Evolutionary conservation across 2,797 vertebrate species (phyloP).

Genomic region (Protonibea diacanthus): DNA sequence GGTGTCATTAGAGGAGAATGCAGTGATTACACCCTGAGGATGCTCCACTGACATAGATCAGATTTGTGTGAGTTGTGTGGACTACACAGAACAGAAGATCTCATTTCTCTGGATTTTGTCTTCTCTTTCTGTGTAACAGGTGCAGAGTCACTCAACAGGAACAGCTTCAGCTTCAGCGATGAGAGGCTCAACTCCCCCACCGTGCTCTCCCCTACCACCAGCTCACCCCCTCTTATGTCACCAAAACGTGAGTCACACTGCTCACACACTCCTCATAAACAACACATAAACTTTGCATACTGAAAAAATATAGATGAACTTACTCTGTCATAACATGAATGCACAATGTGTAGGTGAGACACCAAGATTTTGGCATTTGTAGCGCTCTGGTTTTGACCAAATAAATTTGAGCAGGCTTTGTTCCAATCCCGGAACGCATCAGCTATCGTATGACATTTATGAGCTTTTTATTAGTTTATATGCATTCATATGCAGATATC

Average conservation of each 20-base stretch:
- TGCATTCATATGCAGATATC: too few relatives aligned
- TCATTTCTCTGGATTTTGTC: slow-evolving; percentile 7
- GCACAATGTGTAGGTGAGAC: too few relatives aligned
- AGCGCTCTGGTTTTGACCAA: too few relatives aligned
- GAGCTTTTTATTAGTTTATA: too few relatives aligned
- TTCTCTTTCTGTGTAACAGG: slow-evolving; percentile 80
- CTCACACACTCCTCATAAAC: not conserved
- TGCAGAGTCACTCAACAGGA: slow-evolving; percentile 92
- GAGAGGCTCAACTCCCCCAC: slow-evolving; percentile 94
- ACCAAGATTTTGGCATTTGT: too few relatives aligned
- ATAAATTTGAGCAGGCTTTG: too few relatives aligned
- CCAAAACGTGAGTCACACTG: slow-evolving; percentile 87
- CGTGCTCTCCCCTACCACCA: slow-evolving; percentile 81
- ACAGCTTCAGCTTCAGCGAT: slow-evolving; percentile 95
- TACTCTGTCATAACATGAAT: not conserved
- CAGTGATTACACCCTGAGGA: slow-evolving; percentile 58
- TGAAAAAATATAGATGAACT: not conserved
- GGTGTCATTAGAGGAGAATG: slow-evolving; percentile 72
- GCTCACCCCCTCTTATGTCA: slow-evolving; percentile 83
- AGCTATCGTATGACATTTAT: too few relatives aligned
- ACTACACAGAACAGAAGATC: not conserved
- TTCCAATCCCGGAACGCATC: too few relatives aligned
- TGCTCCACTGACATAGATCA: slow-evolving; percentile 62
- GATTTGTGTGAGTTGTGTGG: slow-evolving; percentile 1
- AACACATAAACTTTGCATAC: not conserved